A percentile compares a stretch with the other conserved stretches of the same genome.
Conservation (phyloP, 2,888 invertebrate species). For the Congeria kusceri region DNA sequence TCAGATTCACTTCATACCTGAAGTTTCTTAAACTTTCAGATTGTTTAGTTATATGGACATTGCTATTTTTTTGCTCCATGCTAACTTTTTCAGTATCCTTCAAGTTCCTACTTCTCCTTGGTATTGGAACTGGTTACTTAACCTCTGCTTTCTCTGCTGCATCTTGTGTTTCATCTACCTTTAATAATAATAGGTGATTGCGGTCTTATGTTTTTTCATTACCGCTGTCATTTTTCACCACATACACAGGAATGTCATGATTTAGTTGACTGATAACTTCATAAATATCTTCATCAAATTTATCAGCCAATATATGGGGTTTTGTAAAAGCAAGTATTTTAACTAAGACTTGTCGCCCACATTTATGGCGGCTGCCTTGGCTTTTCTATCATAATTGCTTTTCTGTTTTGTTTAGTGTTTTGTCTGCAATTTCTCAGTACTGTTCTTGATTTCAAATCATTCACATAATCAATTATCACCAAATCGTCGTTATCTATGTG, state of each 20-base stretch:
- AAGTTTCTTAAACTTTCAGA: background rate
- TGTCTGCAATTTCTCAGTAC: background rate
- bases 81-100: background rate
- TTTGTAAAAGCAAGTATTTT: constrained; percentile 12
- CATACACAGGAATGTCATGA: constrained; percentile 12
- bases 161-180: background rate
- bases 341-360: constrained; percentile 19
- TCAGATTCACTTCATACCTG: constrained; percentile 6
- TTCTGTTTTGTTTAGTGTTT: constrained; percentile 13
- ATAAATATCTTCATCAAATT: constrained; percentile 9
- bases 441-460: constrained; percentile 1
- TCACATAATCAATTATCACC: constrained; percentile 5
- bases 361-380: background rate
- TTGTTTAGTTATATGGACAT: background rate
- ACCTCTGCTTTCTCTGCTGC: background rate
- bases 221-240: background rate
- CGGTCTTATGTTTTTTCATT: constrained; percentile 5
- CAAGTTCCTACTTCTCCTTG: background rate
- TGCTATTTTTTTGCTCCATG: background rate
- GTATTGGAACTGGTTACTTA: constrained; percentile 13
- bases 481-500: constrained; percentile 2
- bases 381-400: constrained; percentile 4
- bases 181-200: constrained; percentile 15
- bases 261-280: constrained; percentile 1
- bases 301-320: constrained; percentile 5